Conservation (phyloP, 2,113 vertebrate genomes). For the Megaptera novaeangliae region DNA sequence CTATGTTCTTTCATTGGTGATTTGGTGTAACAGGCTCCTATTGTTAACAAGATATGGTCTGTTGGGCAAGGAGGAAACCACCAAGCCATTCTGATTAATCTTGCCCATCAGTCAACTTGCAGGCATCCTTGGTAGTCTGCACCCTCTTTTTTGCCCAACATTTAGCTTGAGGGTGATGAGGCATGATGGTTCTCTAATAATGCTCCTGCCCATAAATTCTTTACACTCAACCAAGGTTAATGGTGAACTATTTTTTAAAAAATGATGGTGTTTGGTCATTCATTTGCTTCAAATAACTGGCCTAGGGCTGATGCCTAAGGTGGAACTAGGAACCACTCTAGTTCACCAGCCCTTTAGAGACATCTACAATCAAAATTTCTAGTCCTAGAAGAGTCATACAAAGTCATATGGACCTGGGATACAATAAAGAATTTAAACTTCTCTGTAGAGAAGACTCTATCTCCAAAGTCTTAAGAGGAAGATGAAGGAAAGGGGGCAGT, state of each 20-base stretch:
- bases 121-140: background rate
- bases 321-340: background rate
- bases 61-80: background rate
- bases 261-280: background rate
- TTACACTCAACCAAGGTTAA: background rate
- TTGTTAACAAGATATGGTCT: background rate
- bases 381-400: background rate
- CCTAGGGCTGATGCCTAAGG: background rate
- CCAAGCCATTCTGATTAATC: background rate
- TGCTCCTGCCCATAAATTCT: background rate
- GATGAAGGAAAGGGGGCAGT: background rate
- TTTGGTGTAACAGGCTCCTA: background rate
- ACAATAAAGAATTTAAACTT: background rate
- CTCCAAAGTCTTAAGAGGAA: background rate
- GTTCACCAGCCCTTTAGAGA: background rate
- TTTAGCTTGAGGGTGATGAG: background rate
- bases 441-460: background rate
- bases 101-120: background rate
- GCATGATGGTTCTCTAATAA: background rate
- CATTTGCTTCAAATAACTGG: constrained; percentile 17
- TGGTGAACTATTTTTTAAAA: background rate
- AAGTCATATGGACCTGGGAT: background rate
- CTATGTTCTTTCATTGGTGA: background rate
- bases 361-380: background rate
- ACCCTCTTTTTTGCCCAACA: background rate